Conservation (phyloP, 2,888 invertebrate species). For the Diabrotica balteata region DNA sequence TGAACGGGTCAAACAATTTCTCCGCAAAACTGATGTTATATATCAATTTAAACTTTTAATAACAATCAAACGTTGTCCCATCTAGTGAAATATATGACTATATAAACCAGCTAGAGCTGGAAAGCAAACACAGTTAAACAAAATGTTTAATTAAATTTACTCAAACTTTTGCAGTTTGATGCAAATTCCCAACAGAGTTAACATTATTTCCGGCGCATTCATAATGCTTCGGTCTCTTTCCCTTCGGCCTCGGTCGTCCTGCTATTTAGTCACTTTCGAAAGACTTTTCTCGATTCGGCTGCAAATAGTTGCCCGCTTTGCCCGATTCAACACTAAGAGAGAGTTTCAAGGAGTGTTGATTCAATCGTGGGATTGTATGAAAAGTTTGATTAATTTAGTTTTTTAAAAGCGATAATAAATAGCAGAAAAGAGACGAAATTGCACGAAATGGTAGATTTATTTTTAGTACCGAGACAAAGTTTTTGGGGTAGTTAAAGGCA, state of each 20-base stretch:
- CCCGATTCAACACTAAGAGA: background rate
- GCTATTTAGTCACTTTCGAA: constrained; percentile 7
- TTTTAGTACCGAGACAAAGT: too few relatives aligned
- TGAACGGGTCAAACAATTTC: too few relatives aligned
- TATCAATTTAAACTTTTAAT: too few relatives aligned
- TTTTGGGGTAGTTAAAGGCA: too few relatives aligned
- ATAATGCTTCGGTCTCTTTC: background rate
- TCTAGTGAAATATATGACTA: too few relatives aligned
- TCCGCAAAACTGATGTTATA: too few relatives aligned
- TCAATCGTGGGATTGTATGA: background rate
- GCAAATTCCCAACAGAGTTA: background rate
- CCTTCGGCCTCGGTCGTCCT: background rate
- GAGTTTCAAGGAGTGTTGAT: background rate
- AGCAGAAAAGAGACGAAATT: too few relatives aligned
- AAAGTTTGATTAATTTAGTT: background rate
- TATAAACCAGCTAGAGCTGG: too few relatives aligned
- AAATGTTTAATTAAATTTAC: background rate
- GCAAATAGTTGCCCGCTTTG: background rate
- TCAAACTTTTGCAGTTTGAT: background rate
- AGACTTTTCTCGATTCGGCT: background rate
- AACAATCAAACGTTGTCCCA: too few relatives aligned
- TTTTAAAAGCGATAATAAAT: too few relatives aligned
- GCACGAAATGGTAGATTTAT: too few relatives aligned
- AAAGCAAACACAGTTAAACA: background rate
- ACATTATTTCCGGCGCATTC: constrained; percentile 1